Percentiles rank a stretch among this genome's conserved stretches.
These are phyloP conservation scores for Hippocampus barbouri DNA, from an alignment of 2,113 vertebrate genomes.

Conservation along the genomic window DNA sequence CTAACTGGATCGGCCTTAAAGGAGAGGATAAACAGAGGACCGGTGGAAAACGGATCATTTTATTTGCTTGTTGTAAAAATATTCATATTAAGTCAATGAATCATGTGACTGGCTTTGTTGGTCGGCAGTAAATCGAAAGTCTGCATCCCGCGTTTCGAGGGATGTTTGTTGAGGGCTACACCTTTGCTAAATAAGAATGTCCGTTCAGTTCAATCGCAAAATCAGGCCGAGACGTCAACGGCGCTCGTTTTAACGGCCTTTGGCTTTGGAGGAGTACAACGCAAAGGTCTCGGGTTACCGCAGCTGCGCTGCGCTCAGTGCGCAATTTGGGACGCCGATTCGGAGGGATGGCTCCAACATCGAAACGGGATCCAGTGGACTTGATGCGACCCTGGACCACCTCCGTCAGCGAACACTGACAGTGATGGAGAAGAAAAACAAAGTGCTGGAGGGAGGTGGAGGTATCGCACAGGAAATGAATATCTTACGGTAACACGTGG, in stretches of 20 bases:
- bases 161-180: slow-evolving; percentile 30
- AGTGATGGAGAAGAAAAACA: slow-evolving; percentile 63
- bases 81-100: slow-evolving; percentile 30
- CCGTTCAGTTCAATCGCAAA: slow-evolving; percentile 45
- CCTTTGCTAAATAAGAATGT: slow-evolving; percentile 37
- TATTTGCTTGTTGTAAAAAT: slow-evolving; percentile 16
- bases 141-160: slow-evolving; percentile 13
- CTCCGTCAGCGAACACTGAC: slow-evolving; percentile 45
- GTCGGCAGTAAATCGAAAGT: slow-evolving; percentile 9
- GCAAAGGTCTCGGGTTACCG: slow-evolving; percentile 47
- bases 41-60: background rate
- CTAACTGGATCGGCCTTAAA: slow-evolving; percentile 3
- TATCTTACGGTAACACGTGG: slow-evolving; percentile 65
- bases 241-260: slow-evolving; percentile 51
- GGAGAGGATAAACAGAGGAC: slow-evolving; percentile 4
- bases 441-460: slow-evolving; percentile 42
- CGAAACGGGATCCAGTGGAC: slow-evolving; percentile 49
- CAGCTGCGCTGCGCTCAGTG: slow-evolving; percentile 56
- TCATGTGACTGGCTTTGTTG: slow-evolving; percentile 6
- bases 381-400: slow-evolving; percentile 57
- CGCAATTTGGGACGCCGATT: slow-evolving; percentile 54
- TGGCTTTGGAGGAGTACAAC: slow-evolving; percentile 48
- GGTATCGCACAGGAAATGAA: slow-evolving; percentile 63
- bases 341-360: slow-evolving; percentile 48
- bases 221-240: slow-evolving; percentile 53